Conservation (phyloP, 1,140 invertebrate species). For the Eurytemora carolleeae region DNA sequence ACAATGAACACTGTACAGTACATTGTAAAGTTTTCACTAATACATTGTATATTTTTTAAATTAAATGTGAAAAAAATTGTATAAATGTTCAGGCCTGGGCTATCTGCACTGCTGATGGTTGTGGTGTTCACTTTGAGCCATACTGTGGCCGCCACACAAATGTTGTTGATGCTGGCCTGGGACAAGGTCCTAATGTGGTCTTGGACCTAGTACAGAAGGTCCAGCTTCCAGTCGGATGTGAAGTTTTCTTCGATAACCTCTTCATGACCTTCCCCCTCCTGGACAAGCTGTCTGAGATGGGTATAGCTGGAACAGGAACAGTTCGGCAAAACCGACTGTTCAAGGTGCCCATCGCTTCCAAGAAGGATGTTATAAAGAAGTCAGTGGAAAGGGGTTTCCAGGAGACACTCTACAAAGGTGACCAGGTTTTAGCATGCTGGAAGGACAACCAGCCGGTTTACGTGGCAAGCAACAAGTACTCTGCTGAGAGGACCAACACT, state of each 20-base stretch:
- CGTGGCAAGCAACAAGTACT: not conserved
- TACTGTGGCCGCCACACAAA: not conserved
- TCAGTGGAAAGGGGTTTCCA: not conserved
- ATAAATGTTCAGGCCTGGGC: too few species aligned
- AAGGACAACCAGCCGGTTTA: not conserved
- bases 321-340: not conserved
- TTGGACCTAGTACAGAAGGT: not conserved
- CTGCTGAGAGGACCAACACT: not conserved
- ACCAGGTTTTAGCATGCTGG: not conserved
- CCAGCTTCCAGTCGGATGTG: not conserved
- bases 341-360: not conserved
- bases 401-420: not conserved
- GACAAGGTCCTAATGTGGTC: not conserved
- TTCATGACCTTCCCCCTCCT: not conserved
- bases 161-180: not conserved
- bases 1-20: too few species aligned
- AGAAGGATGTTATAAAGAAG: not conserved
- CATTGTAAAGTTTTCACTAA: too few species aligned
- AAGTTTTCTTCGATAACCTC: not conserved
- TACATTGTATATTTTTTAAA: too few species aligned
- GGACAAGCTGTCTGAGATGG: not conserved
- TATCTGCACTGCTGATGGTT: not conserved
- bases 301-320: not conserved
- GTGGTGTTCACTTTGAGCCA: not conserved
- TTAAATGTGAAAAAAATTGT: too few species aligned